Base-by-base conservation (phyloP, 2,113 vertebrate genomes). In the Gallinago paraguaiae region DNA sequence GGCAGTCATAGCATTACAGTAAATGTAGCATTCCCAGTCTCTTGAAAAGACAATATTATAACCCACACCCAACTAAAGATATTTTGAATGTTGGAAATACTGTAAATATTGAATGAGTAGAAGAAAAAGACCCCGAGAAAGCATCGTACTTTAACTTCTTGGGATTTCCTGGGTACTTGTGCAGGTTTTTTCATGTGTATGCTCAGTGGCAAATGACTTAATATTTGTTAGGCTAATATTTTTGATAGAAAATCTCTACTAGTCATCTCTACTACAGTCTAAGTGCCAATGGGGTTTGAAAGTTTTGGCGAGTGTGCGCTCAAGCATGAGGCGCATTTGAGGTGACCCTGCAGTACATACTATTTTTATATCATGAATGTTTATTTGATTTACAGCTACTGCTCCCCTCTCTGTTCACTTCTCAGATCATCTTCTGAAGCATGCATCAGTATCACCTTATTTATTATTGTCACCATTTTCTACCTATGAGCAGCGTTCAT, bases 111-210 rank as follows among this genome's bases (percentile, higher is more conserved):
- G 28, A 72, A 48, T 20, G 18, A 28, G 17, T 35, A 43, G 35
- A 80, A 64, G 17, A 87, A 33, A 51, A 82, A 37, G 11, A 45
- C 7, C 2, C 31, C 24, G 39, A 37, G 54, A 78, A 70, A 33
- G 2, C 9, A 7, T 3, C 0, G 0, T 31, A 19, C 61, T 81
- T 81, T 59, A 78, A 50, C 24, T 46, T 56, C 1, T 4, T 31
- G 13, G 17, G 5, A 48, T 61, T 57, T 77, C 37, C 48, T 63
- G 69, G 6, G 11, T 20, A 20, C 10, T 11, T n/a, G 8, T 51
- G 23, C 6, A 59, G 18, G 6, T 20, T 79, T 87, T 61, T 78
- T 76, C 31, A 56, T 46, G 15, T 24, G 8, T 33, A 13, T 33
- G 20, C 7, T 61, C 30, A 72, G 41, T 53, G 48, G 5, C 6